Base-by-base conservation (phyloP, 2,797 vertebrate species). In the Haliaeetus albicilla region DNA sequence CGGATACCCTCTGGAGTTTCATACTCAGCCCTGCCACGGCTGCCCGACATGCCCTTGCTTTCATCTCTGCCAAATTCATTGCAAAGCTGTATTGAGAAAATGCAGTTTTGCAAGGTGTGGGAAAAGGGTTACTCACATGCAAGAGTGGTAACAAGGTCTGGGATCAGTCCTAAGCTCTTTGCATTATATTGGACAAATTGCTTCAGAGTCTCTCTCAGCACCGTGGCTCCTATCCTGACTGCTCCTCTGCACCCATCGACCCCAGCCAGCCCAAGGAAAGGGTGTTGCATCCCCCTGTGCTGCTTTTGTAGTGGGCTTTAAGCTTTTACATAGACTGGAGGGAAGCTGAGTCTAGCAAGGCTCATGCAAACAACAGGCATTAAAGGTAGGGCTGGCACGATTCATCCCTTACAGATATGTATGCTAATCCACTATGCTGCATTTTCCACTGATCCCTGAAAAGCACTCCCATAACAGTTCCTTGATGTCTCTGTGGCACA, bases 11-110 rank as follows among this genome's bases (percentile, higher is more conserved):
- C 35, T 28, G 28, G 81, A 78, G 31, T 24, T 81, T 20, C 61
- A 16, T 7, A 22, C 71, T 24, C 73, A 48, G 46, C 41, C 31
- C 61, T 28, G 13, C 37, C 2, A 0, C 1, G 0, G 25, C 57
- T 87, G 71, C 81, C 15, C 1, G 3, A 11, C 59, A 23, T n/a
- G 65, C 60, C 82, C 49, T 43, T 14, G 16, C 22, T 46, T 79
- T 65, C 30, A n/a, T 41, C 57, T 91, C 76, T 59, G 68, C n/a
- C 82, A 59, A 39, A 41, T 31, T 41, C n/a, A 12, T 11, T 8
- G 17, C 51, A 5, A 78, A 70, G 30, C 61, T 23, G 9, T 19
- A 8, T 1, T 6, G 30, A 67, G 49, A 77, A 77, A 73, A 78
- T 4, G 60, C 75, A 31, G 24, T 20, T 69, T 51, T 0, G 9